phyloP scores from a whole-genome alignment of 2,113 vertebrate genomes.

The Castor canadensis region DNA sequence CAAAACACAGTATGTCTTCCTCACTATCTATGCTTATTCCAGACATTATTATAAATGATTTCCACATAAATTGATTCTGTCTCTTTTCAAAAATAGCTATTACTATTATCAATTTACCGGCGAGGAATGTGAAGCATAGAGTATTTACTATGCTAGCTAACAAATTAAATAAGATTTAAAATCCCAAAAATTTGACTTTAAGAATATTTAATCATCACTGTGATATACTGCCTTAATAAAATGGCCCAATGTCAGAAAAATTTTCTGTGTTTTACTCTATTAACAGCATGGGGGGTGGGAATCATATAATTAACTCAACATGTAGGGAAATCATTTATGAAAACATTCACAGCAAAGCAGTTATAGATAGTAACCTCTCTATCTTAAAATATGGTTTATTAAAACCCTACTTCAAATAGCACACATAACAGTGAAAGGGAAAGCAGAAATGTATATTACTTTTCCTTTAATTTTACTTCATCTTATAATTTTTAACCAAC shows the following conservation, averaged over 20 bases:
- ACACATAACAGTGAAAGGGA: neutral
- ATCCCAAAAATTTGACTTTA: neutral
- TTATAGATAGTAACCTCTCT: neutral
- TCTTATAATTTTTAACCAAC: neutral
- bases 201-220: neutral
- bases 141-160: neutral
- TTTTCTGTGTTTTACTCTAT: neutral
- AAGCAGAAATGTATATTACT: neutral
- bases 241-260: neutral
- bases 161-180: neutral
- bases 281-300: neutral
- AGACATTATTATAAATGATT: neutral
- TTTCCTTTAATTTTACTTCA: neutral
- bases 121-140: neutral
- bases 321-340: neutral
- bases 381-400: neutral
- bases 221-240: neutral
- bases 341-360: neutral
- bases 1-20: neutral
- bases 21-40: neutral
- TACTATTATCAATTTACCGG: neutral
- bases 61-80: neutral
- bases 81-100: neutral
- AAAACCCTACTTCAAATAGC: neutral
- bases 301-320: neutral